Conservation (phyloP, 2,113 vertebrate species). For the Capreolus pygargus region DNA sequence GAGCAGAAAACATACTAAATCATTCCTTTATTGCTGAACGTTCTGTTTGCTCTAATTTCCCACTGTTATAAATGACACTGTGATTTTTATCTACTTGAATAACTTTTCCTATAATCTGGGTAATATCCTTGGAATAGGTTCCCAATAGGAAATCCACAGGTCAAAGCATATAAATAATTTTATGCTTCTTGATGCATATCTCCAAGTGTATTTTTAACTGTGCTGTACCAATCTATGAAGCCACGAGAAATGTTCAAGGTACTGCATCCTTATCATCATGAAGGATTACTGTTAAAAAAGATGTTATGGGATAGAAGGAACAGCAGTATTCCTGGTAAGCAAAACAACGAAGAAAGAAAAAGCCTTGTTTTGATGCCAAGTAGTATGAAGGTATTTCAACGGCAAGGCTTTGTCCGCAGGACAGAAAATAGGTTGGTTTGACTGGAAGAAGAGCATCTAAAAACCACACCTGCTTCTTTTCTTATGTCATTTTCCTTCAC, state of each 20-base stretch:
- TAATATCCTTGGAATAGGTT: not conserved
- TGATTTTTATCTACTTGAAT: not conserved
- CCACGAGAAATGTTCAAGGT: not conserved
- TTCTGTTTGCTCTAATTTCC: constrained; percentile 7
- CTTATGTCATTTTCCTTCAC: not conserved
- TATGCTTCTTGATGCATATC: not conserved
- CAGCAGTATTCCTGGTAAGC: not conserved
- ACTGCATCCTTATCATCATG: not conserved
- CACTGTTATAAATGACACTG: not conserved
- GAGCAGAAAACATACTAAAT: not conserved
- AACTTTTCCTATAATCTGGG: not conserved
- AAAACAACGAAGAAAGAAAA: not conserved
- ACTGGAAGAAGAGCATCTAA: not conserved
- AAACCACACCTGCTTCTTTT: not conserved
- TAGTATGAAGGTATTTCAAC: not conserved
- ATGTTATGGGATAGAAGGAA: not conserved
- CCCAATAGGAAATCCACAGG: not conserved
- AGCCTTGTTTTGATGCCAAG: not conserved
- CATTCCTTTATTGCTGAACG: not conserved
- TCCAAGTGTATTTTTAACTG: not conserved
- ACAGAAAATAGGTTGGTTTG: not conserved
- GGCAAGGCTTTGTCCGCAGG: not conserved
- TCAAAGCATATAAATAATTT: not conserved
- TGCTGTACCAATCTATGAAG: not conserved
- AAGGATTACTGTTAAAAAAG: not conserved